phyloP scores from a whole-genome alignment of 2,888 invertebrate genomes.

The Campoletis raptor region DNA sequence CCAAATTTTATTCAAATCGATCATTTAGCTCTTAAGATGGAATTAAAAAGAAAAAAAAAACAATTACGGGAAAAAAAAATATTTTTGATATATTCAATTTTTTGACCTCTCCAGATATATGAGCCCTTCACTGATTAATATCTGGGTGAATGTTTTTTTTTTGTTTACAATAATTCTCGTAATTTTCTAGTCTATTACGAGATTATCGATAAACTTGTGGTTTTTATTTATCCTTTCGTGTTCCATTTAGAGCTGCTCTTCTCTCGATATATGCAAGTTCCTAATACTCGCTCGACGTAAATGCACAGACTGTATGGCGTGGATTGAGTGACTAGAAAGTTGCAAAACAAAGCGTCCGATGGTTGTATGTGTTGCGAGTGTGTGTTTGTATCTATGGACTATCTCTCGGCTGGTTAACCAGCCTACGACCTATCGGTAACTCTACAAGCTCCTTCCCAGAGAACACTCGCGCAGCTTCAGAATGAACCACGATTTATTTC shows the following conservation, averaged over 20 bases:
- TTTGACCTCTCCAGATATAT: no score
- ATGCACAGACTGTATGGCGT: conserved; percentile 18
- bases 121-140: neutral
- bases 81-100: no score
- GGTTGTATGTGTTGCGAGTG: conserved; percentile 27
- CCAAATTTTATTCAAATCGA: no score
- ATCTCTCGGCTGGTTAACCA: conserved; percentile 58
- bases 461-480: conserved; percentile 20
- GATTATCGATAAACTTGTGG: conserved; percentile 8
- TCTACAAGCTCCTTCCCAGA: conserved; percentile 45
- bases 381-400: conserved; percentile 32
- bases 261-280: conserved; percentile 11
- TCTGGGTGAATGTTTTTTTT: neutral
- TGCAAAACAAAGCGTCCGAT: conserved; percentile 67
- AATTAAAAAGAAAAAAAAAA: no score
- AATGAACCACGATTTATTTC: conserved; percentile 52
- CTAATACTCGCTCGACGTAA: conserved; percentile 25
- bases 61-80: no score
- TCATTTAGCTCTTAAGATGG: no score
- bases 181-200: neutral
- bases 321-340: conserved; percentile 66
- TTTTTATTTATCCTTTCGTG: neutral
- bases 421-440: conserved; percentile 61
- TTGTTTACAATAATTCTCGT: neutral
- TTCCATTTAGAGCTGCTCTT: conserved; percentile 14